Evolutionary conservation across 2,113 vertebrate species (phyloP).

Genomic region (Oryzias javanicus): DNA sequence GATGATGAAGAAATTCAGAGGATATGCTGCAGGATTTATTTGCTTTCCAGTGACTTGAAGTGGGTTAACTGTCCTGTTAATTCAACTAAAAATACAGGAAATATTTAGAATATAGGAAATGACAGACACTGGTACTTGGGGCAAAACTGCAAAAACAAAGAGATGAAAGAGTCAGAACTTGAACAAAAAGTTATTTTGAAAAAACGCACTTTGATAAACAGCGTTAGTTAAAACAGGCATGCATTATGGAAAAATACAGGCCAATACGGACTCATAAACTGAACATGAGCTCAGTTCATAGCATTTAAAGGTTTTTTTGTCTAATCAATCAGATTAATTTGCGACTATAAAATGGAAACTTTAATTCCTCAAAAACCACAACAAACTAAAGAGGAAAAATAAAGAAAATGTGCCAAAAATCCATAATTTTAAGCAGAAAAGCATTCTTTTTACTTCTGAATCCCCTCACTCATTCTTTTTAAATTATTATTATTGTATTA

Average conservation of each 20-base stretch:
- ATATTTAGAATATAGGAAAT: neutral
- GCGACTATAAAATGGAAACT: too few species aligned
- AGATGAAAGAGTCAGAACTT: neutral
- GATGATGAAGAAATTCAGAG: neutral
- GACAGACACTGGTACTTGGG: neutral
- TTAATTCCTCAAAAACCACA: too few species aligned
- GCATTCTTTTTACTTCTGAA: too few species aligned
- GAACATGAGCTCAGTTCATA: neutral
- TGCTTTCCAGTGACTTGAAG: neutral
- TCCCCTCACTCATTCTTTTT: too few species aligned
- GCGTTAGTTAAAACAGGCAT: neutral
- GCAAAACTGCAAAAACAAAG: neutral
- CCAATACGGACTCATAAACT: neutral
- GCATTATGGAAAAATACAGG: neutral
- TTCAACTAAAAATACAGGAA: neutral
- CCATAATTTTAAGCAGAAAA: too few species aligned
- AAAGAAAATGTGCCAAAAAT: too few species aligned
- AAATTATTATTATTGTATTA: too few species aligned
- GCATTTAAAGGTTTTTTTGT: neutral
- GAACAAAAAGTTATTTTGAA: neutral
- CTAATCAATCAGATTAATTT: too few species aligned
- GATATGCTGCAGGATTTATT: neutral
- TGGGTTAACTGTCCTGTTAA: neutral
- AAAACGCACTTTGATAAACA: neutral
- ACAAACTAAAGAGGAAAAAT: too few species aligned